Conservation (phyloP, 92 coral and sea anemone species). For the Porites evermanni region DNA sequence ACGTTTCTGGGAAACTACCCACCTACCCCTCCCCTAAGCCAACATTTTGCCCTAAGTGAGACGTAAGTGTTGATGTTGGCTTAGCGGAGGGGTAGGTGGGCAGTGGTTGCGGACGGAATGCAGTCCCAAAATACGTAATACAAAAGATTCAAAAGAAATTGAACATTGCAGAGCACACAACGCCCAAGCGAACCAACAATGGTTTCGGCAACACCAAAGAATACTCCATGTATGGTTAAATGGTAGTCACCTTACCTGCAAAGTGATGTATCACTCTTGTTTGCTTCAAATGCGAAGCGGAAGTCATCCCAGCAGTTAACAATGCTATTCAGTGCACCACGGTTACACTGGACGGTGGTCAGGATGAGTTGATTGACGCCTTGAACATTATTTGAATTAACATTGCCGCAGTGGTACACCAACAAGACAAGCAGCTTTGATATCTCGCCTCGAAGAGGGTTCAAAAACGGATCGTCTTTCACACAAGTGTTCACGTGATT, state of each 20-base stretch:
- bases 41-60: no score
- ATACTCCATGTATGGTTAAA: background rate
- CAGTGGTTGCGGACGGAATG: no score
- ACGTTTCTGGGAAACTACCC: no score
- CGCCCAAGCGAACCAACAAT: background rate
- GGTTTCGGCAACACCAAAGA: background rate
- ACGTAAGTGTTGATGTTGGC: no score
- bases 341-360: background rate
- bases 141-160: no score
- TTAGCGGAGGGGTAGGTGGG: no score
- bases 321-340: background rate
- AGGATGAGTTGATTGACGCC: background rate
- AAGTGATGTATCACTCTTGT: conserved; percentile 25
- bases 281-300: conserved; percentile 15
- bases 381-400: background rate
- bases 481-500: conserved; percentile 17
- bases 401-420: conserved; percentile 38
- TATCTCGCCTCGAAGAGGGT: background rate
- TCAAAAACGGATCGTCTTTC: background rate
- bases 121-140: no score
- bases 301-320: conserved; percentile 42
- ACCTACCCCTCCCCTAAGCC: no score
- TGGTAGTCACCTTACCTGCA: conserved; percentile 23
- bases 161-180: no score
- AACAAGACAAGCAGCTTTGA: conserved; percentile 17